Conservation (phyloP, 2,888 invertebrate genomes). For the Nudaria mundana region DNA sequence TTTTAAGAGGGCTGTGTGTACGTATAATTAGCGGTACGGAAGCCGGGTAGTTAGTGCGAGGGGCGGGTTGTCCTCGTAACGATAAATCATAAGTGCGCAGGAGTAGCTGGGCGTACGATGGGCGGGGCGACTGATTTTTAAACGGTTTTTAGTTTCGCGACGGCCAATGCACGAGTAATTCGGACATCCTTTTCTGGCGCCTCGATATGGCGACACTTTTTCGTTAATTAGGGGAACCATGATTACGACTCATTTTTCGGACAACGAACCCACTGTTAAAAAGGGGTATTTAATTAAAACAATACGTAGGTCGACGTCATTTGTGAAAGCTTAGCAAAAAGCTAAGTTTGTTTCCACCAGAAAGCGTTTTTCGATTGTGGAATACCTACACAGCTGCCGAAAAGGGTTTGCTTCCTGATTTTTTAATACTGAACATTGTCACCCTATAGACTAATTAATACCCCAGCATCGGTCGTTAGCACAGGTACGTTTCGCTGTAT, state of each 20-base stretch:
- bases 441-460: conserved; percentile 76
- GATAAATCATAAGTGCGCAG: conserved; percentile 79
- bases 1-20: conserved; percentile 62
- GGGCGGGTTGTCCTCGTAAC: conserved; percentile 75
- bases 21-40: conserved; percentile 74
- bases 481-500: conserved; percentile 53
- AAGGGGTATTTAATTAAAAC: conserved; percentile 35
- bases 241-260: conserved; percentile 67
- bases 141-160: conserved; percentile 75
- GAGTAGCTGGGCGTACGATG: conserved; percentile 70
- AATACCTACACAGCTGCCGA: conserved; percentile 24
- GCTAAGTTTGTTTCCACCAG: conserved; percentile 13
- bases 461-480: conserved; percentile 45
- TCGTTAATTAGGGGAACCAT: conserved; percentile 76
- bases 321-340: conserved; percentile 25
- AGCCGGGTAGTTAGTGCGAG: conserved; percentile 71
- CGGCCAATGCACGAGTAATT: conserved; percentile 73
- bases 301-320: conserved; percentile 28
- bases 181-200: conserved; percentile 73
- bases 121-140: conserved; percentile 79
- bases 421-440: conserved; percentile 53
- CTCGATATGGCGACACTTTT: conserved; percentile 70
- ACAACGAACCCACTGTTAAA: conserved; percentile 42
- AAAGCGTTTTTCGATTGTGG: conserved; percentile 20
- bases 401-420: conserved; percentile 34